Conservation (phyloP, 2,113 vertebrate genomes). For the Orycteropus afer region DNA sequence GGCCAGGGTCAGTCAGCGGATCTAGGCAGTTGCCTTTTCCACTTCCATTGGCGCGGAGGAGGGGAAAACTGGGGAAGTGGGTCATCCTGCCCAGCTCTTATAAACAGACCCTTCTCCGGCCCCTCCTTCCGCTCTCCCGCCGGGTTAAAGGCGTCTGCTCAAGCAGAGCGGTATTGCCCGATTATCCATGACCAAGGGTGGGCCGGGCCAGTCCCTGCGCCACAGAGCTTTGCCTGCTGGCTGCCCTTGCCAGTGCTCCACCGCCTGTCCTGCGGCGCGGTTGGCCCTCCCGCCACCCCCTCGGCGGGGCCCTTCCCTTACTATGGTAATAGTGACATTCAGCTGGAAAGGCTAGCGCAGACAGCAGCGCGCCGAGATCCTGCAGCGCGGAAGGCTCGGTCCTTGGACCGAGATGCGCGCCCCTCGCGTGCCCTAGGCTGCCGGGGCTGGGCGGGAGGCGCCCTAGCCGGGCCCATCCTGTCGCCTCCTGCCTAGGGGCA, state of each 20-base stretch:
- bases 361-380: conserved; percentile 58
- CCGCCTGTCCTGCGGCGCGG: conserved; percentile 51
- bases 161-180: background rate
- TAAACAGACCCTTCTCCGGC: background rate
- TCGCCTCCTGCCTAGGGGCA: background rate
- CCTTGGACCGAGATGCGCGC: background rate
- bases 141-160: background rate
- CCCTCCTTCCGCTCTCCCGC: background rate
- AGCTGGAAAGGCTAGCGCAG: conserved; percentile 74
- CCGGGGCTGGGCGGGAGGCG: background rate
- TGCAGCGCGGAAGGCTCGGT: conserved; percentile 62
- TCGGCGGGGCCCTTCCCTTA: conserved; percentile 74
- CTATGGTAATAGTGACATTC: conserved; percentile 80
- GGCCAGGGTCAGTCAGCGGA: background rate
- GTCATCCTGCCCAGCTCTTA: background rate
- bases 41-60: background rate
- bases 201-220: background rate
- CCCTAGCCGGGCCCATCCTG: background rate
- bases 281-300: conserved; percentile 82
- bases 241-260: background rate
- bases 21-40: background rate
- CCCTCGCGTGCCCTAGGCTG: conserved; percentile 23
- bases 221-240: background rate
- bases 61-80: conserved; percentile 13
- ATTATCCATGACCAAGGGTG: background rate